Percentiles rank a stretch among this genome's conserved stretches.
These are phyloP conservation scores for Lophura swinhoii DNA, from an alignment of 2,797 vertebrate genomes.

Conservation along the genomic window DNA sequence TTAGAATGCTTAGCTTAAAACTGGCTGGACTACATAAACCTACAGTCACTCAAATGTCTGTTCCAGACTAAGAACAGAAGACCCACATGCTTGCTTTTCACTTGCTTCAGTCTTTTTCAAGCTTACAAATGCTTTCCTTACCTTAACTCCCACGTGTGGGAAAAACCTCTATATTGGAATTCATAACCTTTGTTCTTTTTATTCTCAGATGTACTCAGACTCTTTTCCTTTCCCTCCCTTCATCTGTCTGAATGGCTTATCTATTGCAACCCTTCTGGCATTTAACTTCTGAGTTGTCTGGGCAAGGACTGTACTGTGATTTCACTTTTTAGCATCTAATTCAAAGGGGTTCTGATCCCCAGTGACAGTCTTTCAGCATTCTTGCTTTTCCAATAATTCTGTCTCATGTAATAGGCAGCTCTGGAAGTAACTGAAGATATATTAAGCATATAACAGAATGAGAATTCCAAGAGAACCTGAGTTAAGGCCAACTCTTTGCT, in stretches of 20 bases:
- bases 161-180: fast-evolving
- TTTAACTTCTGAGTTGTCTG: constrained; percentile 5
- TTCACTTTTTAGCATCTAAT: not conserved
- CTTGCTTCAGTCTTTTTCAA: not conserved
- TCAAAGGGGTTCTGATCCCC: not conserved
- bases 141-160: not conserved
- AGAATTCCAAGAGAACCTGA: not conserved
- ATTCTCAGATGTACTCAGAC: not conserved
- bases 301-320: not conserved
- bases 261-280: constrained; percentile 1
- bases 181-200: not conserved
- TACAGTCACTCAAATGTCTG: not conserved
- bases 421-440: not conserved
- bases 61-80: not conserved
- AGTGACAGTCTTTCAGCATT: not conserved
- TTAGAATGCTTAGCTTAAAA: not conserved
- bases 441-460: not conserved
- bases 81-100: not conserved
- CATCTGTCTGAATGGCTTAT: constrained; percentile 1
- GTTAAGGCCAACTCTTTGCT: not conserved
- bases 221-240: not conserved
- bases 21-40: not conserved
- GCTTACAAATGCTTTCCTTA: not conserved
- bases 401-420: not conserved
- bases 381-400: not conserved